Base-by-base conservation (phyloP, 2,113 vertebrate genomes). In the Platichthys flesus region DNA sequence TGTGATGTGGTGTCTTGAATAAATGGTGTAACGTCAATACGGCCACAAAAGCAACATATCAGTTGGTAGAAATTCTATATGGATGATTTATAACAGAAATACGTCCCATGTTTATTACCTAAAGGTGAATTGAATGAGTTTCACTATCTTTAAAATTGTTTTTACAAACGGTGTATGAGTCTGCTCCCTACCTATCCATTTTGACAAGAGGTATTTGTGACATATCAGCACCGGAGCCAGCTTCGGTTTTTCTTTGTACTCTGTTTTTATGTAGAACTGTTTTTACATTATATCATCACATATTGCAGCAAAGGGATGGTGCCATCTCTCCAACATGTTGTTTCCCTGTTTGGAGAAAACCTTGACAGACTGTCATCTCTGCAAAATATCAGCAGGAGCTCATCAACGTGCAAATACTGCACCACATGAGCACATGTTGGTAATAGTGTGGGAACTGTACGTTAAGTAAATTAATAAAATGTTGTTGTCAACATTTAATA, bases 321-420 rank as follows among this genome's bases (percentile, higher is more conserved):
- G 35, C 69, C 67, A n/a, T 71, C 49, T 65, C 37, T 68, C 14
- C 57, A 67, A 20, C 63, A 71, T 76, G 57, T 70, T 79, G 65
- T 79, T 65, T 75, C 55, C 60, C 56, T 6, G 9, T 57, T 64
- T 73, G 86, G 56, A 54, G 69, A 35, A 68, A 67, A 63, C 67
- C 67, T 71, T 90, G 86, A 84, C 74, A 81, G 80, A 58, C 72
- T 87, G 69, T 89, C 86, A 81, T 81, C 66, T 59, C 67, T 76
- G 76, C 71, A 75, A n/a, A 59, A 62, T 81, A 60, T 76, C 85
- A 86, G 65, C 42, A 47, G 75, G 76, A 57, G 78, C 74, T 90
- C 67, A 86, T 85, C 86, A 88, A 74, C 68, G 42, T 81, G 75
- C 66, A 79, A 65, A 76, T 37, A 64, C 24, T 66, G 52, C 1